Conservation (phyloP, 2,888 invertebrate species). For the Limnephilus lunatus region DNA sequence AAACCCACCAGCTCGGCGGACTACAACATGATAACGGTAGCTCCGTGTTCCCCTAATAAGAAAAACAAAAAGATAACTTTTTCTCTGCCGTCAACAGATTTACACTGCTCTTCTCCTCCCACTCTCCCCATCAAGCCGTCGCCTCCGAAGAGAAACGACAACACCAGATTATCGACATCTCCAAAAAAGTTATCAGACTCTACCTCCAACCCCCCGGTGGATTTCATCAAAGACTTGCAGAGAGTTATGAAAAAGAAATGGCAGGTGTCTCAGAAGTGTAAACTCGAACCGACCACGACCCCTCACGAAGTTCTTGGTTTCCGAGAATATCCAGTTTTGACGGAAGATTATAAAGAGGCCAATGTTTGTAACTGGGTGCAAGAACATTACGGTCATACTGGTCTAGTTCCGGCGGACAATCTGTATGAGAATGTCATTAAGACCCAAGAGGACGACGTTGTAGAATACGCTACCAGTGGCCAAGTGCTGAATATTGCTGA, state of each 20-base stretch:
- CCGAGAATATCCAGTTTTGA: constrained; percentile 85
- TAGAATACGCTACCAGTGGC: constrained; percentile 72
- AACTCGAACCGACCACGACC: constrained; percentile 90
- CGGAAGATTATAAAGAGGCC: constrained; percentile 86
- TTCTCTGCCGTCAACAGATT: constrained; percentile 75
- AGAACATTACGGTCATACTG: constrained; percentile 86
- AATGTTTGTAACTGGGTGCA: constrained; percentile 94
- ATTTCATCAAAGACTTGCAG: constrained; percentile 92
- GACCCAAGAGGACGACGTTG: constrained; percentile 72
- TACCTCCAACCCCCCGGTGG: constrained; percentile 85
- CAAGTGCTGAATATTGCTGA: constrained; percentile 35
- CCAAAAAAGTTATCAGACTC: constrained; percentile 87
- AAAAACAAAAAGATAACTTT: constrained; percentile 83
- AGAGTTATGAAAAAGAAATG: constrained; percentile 95
- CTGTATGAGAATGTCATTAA: constrained; percentile 87
- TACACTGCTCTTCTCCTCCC: constrained; percentile 76
- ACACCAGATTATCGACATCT: constrained; percentile 82
- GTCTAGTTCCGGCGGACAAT: constrained; percentile 75
- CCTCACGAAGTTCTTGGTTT: constrained; percentile 95
- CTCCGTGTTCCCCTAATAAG: constrained; percentile 72
- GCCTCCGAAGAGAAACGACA: constrained; percentile 87
- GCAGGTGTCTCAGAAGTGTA: constrained; percentile 95
- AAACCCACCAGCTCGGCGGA: constrained; percentile 82
- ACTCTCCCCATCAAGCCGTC: constrained; percentile 81
- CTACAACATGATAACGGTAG: constrained; percentile 69